phyloP scores from a whole-genome alignment of 2,888 invertebrate species.

The Eucera pruinosa region DNA sequence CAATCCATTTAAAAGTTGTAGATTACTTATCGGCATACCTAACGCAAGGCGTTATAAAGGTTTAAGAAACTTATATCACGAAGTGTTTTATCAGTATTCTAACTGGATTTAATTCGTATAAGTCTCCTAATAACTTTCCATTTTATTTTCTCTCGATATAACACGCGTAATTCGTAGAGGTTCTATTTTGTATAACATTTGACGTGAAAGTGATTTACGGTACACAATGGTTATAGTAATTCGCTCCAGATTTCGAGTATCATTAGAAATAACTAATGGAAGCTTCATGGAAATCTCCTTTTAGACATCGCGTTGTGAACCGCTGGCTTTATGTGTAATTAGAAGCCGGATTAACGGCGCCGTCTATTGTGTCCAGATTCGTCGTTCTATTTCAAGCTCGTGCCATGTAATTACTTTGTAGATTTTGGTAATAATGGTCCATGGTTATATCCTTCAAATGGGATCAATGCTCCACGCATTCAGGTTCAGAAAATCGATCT shows the following conservation, averaged over 20 bases:
- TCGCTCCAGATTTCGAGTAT: background rate
- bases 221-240: too few relatives aligned
- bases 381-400: constrained; percentile 22
- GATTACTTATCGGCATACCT: too few relatives aligned
- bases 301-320: background rate
- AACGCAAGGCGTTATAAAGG: too few relatives aligned
- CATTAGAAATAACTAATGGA: constrained; percentile 21
- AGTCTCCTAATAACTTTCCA: too few relatives aligned
- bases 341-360: constrained; percentile 30
- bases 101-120: too few relatives aligned
- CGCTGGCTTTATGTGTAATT: constrained; percentile 24
- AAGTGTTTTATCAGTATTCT: too few relatives aligned
- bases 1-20: too few relatives aligned
- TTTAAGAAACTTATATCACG: too few relatives aligned
- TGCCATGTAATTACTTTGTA: constrained; percentile 24
- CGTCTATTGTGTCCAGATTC: constrained; percentile 29
- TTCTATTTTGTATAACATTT: too few relatives aligned
- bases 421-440: constrained; percentile 15
- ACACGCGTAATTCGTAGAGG: too few relatives aligned
- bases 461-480: background rate
- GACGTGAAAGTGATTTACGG: background rate
- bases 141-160: too few relatives aligned
- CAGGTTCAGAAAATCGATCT: background rate
- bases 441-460: background rate
- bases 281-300: background rate